phyloP scores from a whole-genome alignment of 2,888 invertebrate species.

The Drymonia ruficornis region DNA sequence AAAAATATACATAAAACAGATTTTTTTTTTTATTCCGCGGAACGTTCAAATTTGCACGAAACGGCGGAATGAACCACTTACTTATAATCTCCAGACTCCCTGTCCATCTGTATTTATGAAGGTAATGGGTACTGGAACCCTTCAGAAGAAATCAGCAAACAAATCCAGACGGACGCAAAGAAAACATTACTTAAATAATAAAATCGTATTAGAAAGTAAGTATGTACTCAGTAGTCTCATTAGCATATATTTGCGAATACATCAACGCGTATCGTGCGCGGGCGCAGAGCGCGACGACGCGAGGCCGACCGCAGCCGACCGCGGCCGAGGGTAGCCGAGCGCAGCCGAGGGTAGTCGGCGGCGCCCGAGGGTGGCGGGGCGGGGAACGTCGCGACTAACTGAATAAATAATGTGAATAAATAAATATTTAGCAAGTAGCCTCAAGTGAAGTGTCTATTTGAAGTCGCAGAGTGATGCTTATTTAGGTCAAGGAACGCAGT shows the following conservation, averaged over 20 bases:
- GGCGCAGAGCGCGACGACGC: slow-evolving; percentile 33
- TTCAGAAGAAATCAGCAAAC: not conserved
- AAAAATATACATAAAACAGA: no score
- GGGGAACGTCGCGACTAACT: slow-evolving; percentile 8
- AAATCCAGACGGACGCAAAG: not conserved
- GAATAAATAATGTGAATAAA: slow-evolving; percentile 21
- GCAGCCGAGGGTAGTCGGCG: slow-evolving; percentile 17
- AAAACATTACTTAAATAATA: not conserved
- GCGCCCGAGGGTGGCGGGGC: slow-evolving; percentile 19
- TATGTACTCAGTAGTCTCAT: slow-evolving; percentile 12
- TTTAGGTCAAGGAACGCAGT: not conserved
- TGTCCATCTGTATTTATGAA: no score
- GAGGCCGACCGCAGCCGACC: slow-evolving; percentile 33
- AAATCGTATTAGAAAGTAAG: slow-evolving; percentile 7
- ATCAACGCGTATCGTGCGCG: slow-evolving; percentile 21
- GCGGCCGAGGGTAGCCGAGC: slow-evolving; percentile 32
- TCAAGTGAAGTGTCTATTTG: slow-evolving; percentile 2
- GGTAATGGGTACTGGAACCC: not conserved
- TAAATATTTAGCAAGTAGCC: slow-evolving; percentile 24
- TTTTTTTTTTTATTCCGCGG: no score
- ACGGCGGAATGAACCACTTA: no score
- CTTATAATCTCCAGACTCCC: no score
- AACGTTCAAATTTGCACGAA: no score
- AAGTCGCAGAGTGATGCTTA: not conserved
- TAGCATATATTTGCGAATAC: slow-evolving; percentile 32